These are phyloP conservation scores for Melanerpes aurifrons DNA, from an alignment of 2,113 vertebrate species.

Conservation along the genomic window DNA sequence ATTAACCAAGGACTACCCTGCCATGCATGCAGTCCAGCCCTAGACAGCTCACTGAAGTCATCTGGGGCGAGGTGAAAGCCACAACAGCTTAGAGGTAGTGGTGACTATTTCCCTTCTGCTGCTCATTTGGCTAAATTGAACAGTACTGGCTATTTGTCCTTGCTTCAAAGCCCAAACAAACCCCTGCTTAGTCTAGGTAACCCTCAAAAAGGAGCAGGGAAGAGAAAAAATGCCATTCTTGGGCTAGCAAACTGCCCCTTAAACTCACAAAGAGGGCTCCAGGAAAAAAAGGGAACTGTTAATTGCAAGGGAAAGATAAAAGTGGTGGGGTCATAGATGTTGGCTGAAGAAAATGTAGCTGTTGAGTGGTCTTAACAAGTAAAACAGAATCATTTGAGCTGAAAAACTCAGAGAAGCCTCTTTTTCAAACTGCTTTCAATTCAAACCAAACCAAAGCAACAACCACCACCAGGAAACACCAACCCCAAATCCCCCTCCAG, in stretches of 20 bases:
- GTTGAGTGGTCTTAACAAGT: neutral
- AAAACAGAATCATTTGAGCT: neutral
- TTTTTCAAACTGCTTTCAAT: neutral
- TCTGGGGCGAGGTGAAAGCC: neutral
- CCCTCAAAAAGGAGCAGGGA: neutral
- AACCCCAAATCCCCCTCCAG: too few relatives aligned
- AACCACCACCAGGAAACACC: too few relatives aligned
- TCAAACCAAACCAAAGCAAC: too few relatives aligned
- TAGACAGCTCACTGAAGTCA: neutral
- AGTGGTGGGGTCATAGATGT: neutral
- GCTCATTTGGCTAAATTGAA: neutral
- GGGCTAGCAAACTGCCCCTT: neutral
- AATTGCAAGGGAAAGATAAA: neutral
- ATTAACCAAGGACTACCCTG: neutral
- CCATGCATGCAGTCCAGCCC: neutral
- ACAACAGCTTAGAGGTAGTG: neutral
- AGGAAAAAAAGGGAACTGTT: neutral
- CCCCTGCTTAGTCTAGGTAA: neutral
- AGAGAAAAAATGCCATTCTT: neutral
- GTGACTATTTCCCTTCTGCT: neutral
- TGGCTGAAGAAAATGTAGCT: neutral
- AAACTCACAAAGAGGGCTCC: neutral
- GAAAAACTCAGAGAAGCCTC: neutral
- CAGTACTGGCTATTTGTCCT: neutral
- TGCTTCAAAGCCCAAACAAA: neutral